phyloP scores from a whole-genome alignment of 2,888 invertebrate genomes.

The Trissonchulus sp. region DNA sequence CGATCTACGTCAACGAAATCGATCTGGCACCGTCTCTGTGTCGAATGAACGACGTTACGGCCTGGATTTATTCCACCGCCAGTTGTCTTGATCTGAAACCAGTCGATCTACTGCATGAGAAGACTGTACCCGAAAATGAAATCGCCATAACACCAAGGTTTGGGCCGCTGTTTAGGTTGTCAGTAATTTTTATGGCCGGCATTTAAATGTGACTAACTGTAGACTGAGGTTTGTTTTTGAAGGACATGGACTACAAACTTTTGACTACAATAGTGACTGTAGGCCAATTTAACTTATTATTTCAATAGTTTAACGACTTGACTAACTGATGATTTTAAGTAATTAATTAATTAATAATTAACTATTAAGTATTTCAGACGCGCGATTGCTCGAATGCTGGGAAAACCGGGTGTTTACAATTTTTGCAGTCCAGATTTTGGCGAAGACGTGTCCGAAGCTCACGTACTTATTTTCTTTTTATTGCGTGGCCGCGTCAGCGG shows the following conservation, averaged over 20 bases:
- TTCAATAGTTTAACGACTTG: no score
- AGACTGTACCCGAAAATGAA: no score
- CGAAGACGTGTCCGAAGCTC: conserved; percentile 5
- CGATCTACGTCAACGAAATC: conserved; percentile 20
- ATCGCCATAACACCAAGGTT: conserved; percentile 4
- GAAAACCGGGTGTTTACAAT: conserved; percentile 10
- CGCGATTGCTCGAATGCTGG: neutral
- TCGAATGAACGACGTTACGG: conserved; percentile 18
- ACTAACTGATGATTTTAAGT: no score
- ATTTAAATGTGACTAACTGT: no score
- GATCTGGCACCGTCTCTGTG: neutral
- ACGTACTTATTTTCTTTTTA: neutral
- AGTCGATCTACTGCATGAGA: neutral
- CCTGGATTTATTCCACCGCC: conserved; percentile 11
- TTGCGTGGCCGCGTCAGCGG: neutral
- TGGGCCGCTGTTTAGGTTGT: neutral
- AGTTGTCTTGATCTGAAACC: conserved; percentile 17
- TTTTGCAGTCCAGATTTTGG: neutral
- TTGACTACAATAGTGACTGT: no score
- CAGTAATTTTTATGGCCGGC: no score
- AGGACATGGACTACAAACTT: no score
- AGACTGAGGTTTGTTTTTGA: no score
- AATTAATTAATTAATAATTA: no score
- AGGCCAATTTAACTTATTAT: no score
- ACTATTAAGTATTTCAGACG: no score